Percentiles rank a stretch among this genome's conserved stretches.
Conservation (phyloP, 2,888 invertebrate genomes). For the Pseudococcus longispinus region DNA sequence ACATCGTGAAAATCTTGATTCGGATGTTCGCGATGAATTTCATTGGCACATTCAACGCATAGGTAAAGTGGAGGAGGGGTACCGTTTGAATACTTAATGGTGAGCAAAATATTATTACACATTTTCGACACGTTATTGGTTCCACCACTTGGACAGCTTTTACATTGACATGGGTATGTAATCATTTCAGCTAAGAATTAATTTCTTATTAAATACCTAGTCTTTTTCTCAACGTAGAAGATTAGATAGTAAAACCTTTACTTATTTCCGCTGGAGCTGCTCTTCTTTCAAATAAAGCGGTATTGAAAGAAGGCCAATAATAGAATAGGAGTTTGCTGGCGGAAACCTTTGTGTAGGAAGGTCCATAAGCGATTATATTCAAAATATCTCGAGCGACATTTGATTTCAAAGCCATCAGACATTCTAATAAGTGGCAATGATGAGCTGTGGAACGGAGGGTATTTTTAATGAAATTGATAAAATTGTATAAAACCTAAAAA, state of each 20-base stretch:
- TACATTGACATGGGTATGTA: conserved; percentile 87
- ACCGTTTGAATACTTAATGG: conserved; percentile 84
- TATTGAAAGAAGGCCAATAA: conserved; percentile 98
- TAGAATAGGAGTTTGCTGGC: conserved; percentile 97
- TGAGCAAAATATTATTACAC: conserved; percentile 91
- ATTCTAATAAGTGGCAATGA: conserved; percentile 95
- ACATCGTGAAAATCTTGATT: conserved; percentile 86
- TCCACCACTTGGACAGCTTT: conserved; percentile 87
- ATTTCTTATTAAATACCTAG: not conserved
- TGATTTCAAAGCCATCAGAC: conserved; percentile 91
- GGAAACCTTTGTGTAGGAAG: conserved; percentile 89
- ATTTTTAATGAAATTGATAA: not conserved
- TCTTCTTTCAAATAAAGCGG: conserved; percentile 88
- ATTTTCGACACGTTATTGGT: conserved; percentile 89
- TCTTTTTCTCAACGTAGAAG: not conserved
- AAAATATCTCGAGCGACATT: conserved; percentile 91
- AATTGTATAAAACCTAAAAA: not conserved
- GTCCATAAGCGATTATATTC: conserved; percentile 96
- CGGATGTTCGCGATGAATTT: conserved; percentile 86
- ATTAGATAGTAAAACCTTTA: not conserved
- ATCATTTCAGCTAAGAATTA: conserved; percentile 71
- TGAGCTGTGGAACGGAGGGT: conserved; percentile 71
- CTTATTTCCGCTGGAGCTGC: conserved; percentile 66
- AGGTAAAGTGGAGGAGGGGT: conserved; percentile 93
- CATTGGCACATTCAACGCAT: conserved; percentile 94